Evolutionary conservation across 2,113 vertebrate genomes (phyloP).

Genomic region (Platichthys flesus): DNA sequence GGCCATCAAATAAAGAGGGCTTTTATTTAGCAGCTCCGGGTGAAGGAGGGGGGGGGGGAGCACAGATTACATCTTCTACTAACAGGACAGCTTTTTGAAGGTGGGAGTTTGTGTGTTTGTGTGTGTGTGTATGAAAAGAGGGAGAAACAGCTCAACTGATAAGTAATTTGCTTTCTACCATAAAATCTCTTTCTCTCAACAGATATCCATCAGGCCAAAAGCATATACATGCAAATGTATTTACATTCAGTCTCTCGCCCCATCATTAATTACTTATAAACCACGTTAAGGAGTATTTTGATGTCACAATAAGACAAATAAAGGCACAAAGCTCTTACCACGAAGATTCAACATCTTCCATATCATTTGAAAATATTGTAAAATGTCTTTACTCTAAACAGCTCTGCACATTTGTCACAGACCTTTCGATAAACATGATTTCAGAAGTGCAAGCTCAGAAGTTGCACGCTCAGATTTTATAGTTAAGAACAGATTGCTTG

Average conservation of each 20-base stretch:
- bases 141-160: conserved; percentile 32
- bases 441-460: neutral
- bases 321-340: neutral
- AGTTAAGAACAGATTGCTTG: neutral
- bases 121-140: conserved; percentile 18
- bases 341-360: neutral
- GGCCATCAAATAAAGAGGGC: conserved; percentile 50
- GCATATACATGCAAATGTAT: neutral
- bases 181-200: conserved; percentile 14
- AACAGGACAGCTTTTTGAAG: conserved; percentile 56
- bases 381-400: too few relatives aligned
- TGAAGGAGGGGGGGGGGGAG: conserved; percentile 12
- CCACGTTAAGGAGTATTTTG: neutral
- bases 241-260: neutral
- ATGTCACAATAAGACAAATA: neutral
- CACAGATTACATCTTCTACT: conserved; percentile 64
- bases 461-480: neutral
- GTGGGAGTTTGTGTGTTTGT: conserved; percentile 13
- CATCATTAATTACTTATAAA: conserved; percentile 22
- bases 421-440: neutral
- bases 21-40: conserved; percentile 59
- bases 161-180: conserved; percentile 45
- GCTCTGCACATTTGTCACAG: too few relatives aligned
- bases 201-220: conserved; percentile 42
- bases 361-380: neutral